Percentiles rank a stretch among this genome's conserved stretches.
phyloP scores from a whole-genome alignment of 2,888 invertebrate genomes.

The Nomada fabriciana region DNA sequence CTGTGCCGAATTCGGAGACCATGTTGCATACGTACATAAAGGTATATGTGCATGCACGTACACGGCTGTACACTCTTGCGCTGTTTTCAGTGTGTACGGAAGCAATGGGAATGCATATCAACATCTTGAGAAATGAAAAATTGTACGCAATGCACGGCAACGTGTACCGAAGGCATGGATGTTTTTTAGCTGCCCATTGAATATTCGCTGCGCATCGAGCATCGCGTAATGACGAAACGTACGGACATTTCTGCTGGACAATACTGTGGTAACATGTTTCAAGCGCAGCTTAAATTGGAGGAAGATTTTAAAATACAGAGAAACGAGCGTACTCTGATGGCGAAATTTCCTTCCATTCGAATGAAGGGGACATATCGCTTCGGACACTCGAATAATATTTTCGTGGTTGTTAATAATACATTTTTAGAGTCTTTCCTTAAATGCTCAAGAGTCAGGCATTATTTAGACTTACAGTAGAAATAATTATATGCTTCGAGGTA shows the following conservation, averaged over 20 bases:
- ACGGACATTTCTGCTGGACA: slow-evolving; percentile 36
- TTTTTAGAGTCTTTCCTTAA: not conserved
- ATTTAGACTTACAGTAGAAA: not conserved
- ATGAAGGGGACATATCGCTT: slow-evolving; percentile 1
- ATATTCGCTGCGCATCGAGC: slow-evolving; percentile 60
- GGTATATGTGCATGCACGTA: slow-evolving; percentile 23
- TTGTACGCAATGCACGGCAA: slow-evolving; percentile 33
- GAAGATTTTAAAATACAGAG: slow-evolving; percentile 15
- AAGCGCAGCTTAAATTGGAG: slow-evolving; percentile 22
- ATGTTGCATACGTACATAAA: slow-evolving; percentile 13
- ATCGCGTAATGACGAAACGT: slow-evolving; percentile 57
- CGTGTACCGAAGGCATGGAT: slow-evolving; percentile 44
- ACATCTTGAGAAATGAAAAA: slow-evolving; percentile 67
- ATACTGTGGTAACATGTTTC: slow-evolving; percentile 50
- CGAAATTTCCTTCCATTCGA: slow-evolving; percentile 7
- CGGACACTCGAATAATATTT: not conserved
- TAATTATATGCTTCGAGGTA: not conserved
- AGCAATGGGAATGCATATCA: slow-evolving; percentile 55
- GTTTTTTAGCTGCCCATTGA: slow-evolving; percentile 53
- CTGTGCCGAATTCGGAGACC: slow-evolving; percentile 66
- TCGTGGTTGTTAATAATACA: not conserved
- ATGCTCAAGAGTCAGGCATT: not conserved
- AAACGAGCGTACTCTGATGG: slow-evolving; percentile 1
- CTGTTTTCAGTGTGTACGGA: slow-evolving; percentile 49
- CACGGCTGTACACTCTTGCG: slow-evolving; percentile 23